Evolutionary conservation across 2,113 vertebrate genomes (phyloP), one percentile per base, ranked within the genome.

Genomic region (Podarcis muralis): DNA sequence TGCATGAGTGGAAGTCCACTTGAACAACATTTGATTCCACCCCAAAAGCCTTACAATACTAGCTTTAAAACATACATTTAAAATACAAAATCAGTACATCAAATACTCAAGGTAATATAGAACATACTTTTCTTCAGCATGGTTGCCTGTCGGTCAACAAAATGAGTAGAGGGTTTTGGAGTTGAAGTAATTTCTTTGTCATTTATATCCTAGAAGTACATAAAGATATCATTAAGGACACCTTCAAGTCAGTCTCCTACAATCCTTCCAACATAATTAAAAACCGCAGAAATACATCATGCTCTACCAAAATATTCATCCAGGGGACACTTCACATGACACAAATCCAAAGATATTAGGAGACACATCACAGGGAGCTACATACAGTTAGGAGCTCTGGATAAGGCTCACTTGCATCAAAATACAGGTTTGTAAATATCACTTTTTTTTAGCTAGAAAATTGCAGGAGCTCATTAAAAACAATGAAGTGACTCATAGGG

Each of bases 91-190:
- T 15, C 37, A 65, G 12, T 43, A 48, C 6, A 68, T 48, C 2
- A 69, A 87, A 90, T 74, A 89, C 83, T 88, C 84, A 94, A 92
- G 59, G 85, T 89, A 92, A 86, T 20, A 83, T 69, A 92, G 1
- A 92, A 93, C 96, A 96, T 97, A 99, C 99, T 97, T 97, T 97
- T 98, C 94, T 97, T 97, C 79, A 98, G 89, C 77, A 96, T 92
- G 25, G 93, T 94, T 81, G 96, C 91, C 5, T 98, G 96, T 93
- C 96, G 97, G 75, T 98, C 97, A 90, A 96, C 91, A 95, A 97
- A 96, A 92, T 95, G 96, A 35, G 96, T 94, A 65, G 97, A 81
- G 89, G 97, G 97, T 89, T 98, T 99, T 90, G 97, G 93, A 93
- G 96, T 95, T 0, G 96, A 94, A 85, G 94, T 94, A 75, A 12